Evolutionary conservation across 2,888 invertebrate species (phyloP).

Genomic region (Acronicta psi): DNA sequence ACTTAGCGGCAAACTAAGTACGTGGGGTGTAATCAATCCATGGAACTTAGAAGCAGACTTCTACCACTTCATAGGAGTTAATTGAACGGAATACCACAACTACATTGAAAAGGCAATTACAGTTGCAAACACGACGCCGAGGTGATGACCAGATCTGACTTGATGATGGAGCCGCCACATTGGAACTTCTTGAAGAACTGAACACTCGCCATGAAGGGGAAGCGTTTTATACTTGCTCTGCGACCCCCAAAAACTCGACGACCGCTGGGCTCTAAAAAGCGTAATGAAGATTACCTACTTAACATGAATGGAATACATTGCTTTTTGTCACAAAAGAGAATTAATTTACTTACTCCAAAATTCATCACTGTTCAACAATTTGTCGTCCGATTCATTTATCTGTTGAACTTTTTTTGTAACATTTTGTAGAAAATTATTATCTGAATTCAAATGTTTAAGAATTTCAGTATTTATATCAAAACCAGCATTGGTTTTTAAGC

Average conservation of each 20-base stretch:
- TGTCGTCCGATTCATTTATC: constrained; percentile 29
- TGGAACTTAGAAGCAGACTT: too few relatives aligned
- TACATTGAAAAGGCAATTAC: too few relatives aligned
- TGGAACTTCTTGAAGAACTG: constrained; percentile 75
- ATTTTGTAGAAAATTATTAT: constrained; percentile 20
- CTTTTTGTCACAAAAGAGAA: background rate
- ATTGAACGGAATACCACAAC: too few relatives aligned
- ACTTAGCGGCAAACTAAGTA: too few relatives aligned
- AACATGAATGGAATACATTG: too few relatives aligned
- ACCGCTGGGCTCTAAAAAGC: constrained; percentile 60
- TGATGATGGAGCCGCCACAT: constrained; percentile 79
- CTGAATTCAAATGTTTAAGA: constrained; percentile 44
- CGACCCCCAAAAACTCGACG: constrained; percentile 73
- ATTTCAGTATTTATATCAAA: constrained; percentile 58
- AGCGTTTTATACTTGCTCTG: constrained; percentile 69
- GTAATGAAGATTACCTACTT: background rate
- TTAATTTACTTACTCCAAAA: constrained; percentile 71
- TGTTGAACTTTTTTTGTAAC: constrained; percentile 1
- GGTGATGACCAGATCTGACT: constrained; percentile 75
- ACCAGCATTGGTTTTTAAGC: constrained; percentile 42
- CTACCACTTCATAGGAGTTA: too few relatives aligned
- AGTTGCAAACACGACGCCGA: constrained; percentile 81
- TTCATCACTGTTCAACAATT: constrained; percentile 59
- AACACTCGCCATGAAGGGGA: constrained; percentile 79
- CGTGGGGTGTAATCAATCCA: too few relatives aligned